These are phyloP conservation scores for Sylvietta virens DNA, from an alignment of 2,113 vertebrate species.

Conservation along the genomic window DNA sequence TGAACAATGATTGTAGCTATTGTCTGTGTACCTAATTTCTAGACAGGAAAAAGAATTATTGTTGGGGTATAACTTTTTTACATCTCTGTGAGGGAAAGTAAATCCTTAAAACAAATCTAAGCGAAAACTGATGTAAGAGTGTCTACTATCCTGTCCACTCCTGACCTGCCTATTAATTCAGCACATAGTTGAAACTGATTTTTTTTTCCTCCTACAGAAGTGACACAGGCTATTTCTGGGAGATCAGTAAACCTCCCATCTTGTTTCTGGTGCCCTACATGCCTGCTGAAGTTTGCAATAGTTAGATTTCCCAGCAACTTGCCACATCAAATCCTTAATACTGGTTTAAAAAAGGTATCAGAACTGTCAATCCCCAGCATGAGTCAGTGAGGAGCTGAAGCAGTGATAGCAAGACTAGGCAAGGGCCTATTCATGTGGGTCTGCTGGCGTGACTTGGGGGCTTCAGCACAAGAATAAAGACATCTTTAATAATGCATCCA, in stretches of 20 bases:
- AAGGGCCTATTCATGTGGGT: background rate
- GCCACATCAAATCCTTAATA: background rate
- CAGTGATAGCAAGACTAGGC: background rate
- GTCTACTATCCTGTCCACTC: background rate
- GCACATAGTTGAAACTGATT: background rate
- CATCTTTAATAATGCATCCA: background rate
- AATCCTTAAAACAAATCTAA: background rate
- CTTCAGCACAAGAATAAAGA: background rate
- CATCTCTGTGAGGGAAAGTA: background rate
- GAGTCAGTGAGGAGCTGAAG: background rate
- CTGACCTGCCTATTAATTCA: background rate
- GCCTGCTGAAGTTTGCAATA: background rate
- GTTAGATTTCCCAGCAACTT: background rate
- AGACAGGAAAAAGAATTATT: background rate
- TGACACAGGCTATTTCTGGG: background rate
- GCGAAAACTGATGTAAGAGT: background rate
- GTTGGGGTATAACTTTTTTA: background rate
- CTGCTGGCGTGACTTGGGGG: background rate
- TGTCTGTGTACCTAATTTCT: background rate
- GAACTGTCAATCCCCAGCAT: background rate
- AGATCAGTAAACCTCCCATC: background rate
- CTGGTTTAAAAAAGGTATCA: background rate
- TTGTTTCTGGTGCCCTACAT: background rate
- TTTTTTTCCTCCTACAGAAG: background rate
- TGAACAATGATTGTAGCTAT: background rate